phyloP scores from a whole-genome alignment of 1,140 invertebrate genomes.

The Apis dorsata region DNA sequence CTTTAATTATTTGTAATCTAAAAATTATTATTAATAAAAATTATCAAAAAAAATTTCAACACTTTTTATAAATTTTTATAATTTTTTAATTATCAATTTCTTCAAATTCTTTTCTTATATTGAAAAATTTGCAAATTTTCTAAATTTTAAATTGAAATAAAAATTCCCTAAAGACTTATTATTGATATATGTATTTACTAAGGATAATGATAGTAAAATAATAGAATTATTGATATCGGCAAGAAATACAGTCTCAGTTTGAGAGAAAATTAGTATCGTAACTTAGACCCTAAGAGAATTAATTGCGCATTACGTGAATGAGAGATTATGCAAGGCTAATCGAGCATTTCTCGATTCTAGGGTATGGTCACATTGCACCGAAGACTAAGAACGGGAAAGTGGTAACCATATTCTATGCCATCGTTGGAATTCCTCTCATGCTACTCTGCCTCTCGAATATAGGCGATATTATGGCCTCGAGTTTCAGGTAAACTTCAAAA shows the following conservation, averaged over 20 bases:
- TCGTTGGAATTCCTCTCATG: slow-evolving; percentile 96
- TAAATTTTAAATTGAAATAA: no score
- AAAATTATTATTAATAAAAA: no score
- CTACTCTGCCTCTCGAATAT: slow-evolving; percentile 96
- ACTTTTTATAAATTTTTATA: no score
- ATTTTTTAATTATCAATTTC: no score
- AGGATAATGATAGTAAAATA: neutral
- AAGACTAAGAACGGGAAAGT: slow-evolving; percentile 95
- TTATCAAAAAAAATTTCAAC: no score
- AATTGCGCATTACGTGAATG: slow-evolving; percentile 20
- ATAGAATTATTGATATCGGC: neutral
- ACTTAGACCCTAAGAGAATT: neutral
- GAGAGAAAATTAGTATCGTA: neutral
- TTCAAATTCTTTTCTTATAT: no score
- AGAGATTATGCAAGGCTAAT: slow-evolving; percentile 36
- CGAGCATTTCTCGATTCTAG: slow-evolving; percentile 78
- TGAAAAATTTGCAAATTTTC: no score
- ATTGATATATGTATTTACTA: no score
- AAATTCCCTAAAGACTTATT: neutral
- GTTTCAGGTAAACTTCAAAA: slow-evolving; percentile 84
- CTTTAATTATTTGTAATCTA: no score
- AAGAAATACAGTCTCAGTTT: neutral
- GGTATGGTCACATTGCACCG: slow-evolving; percentile 97
- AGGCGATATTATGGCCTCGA: slow-evolving; percentile 97
- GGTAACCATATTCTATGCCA: slow-evolving; percentile 97